phyloP scores from a whole-genome alignment of 2,888 invertebrate species.

The Dicycla oo region DNA sequence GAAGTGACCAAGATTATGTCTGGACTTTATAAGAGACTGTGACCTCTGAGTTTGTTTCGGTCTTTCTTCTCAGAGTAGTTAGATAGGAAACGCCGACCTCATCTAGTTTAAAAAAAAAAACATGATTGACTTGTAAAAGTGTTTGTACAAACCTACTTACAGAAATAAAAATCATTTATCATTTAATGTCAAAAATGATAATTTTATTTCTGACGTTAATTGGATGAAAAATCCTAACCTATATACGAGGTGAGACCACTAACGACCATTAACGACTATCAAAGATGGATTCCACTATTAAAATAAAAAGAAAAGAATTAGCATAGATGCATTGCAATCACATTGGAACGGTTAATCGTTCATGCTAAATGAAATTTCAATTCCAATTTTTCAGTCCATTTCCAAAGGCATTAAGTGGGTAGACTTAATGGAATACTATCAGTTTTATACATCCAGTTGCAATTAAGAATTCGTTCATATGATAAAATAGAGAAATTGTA shows the following conservation, averaged over 20 bases:
- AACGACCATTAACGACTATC: background rate
- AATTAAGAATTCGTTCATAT: slow-evolving; percentile 20
- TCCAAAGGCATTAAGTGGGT: slow-evolving; percentile 39
- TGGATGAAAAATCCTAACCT: background rate
- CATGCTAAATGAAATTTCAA: slow-evolving; percentile 60
- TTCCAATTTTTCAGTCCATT: slow-evolving; percentile 60
- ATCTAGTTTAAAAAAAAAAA: no score
- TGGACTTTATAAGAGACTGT: no score
- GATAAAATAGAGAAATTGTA: background rate
- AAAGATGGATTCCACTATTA: slow-evolving; percentile 17
- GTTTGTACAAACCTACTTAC: no score
- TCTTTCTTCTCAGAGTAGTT: no score
- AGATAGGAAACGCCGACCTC: no score
- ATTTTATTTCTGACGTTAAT: no score
- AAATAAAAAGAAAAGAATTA: slow-evolving; percentile 49
- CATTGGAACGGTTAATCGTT: slow-evolving; percentile 53
- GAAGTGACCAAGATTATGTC: no score
- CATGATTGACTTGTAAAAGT: no score
- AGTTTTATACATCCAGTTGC: background rate
- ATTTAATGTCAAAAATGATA: no score
- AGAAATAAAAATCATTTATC: no score
- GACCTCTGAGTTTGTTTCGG: no score
- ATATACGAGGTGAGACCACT: background rate
- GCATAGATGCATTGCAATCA: slow-evolving; percentile 55
- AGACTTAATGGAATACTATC: slow-evolving; percentile 38